These are phyloP conservation scores for Diorhabda carinulata DNA, from an alignment of 1,140 invertebrate species.

Conservation along the genomic window DNA sequence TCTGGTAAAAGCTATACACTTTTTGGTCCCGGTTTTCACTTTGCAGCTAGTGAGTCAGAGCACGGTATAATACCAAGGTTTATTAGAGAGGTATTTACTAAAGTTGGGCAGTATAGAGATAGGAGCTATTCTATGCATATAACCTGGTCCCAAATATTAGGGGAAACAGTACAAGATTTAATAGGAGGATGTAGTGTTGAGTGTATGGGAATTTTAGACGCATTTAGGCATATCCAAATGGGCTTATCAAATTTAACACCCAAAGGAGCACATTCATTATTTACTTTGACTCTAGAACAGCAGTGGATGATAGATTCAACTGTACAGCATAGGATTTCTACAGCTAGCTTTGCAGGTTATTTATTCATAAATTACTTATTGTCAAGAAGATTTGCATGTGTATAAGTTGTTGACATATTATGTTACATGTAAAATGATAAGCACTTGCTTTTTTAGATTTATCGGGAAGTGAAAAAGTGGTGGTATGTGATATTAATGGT, in stretches of 20 bases:
- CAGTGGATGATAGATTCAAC: conserved; percentile 58
- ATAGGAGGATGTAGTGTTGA: conserved; percentile 41
- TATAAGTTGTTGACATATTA: no score
- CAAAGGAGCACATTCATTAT: conserved; percentile 54
- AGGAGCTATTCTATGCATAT: conserved; percentile 59
- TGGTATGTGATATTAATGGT: conserved; percentile 45
- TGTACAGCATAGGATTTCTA: conserved; percentile 59
- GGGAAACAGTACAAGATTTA: conserved; percentile 45
- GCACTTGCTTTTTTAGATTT: conserved; percentile 49
- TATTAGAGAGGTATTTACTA: conserved; percentile 67
- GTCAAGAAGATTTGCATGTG: no score
- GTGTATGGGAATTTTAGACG: conserved; percentile 44
- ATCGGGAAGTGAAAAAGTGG: conserved; percentile 55
- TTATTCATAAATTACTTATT: no score
- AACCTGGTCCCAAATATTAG: conserved; percentile 61
- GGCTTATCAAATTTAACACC: conserved; percentile 47
- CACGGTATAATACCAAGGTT: conserved; percentile 73
- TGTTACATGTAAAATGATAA: no score
- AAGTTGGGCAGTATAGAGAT: conserved; percentile 57
- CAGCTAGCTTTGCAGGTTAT: conserved; percentile 58
- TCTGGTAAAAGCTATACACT: conserved; percentile 77
- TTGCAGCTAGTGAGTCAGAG: conserved; percentile 64
- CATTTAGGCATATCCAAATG: conserved; percentile 46
- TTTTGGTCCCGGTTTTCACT: conserved; percentile 68
- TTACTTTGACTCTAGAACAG: conserved; percentile 66